phyloP scores from a whole-genome alignment of 1,140 invertebrate species.

The Watersipora subatra region DNA sequence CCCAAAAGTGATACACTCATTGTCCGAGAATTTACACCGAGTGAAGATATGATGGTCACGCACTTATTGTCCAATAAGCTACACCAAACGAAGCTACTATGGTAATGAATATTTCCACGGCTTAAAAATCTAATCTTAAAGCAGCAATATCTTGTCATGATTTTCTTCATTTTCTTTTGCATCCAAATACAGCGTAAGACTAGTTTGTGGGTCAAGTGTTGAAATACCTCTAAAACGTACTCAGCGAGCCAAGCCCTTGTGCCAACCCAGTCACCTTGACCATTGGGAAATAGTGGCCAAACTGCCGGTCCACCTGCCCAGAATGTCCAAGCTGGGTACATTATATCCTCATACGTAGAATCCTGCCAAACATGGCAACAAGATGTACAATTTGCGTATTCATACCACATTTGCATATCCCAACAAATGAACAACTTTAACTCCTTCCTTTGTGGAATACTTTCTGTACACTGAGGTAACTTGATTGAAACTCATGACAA shows the following conservation, averaged over 20 bases:
- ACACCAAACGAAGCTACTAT: too few species aligned
- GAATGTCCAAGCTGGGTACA: conserved; percentile 93
- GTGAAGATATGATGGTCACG: too few species aligned
- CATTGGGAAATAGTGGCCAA: conserved; percentile 68
- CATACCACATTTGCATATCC: conserved; percentile 5
- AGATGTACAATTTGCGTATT: conserved; percentile 6
- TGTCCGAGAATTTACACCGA: too few species aligned
- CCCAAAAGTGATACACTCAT: too few species aligned
- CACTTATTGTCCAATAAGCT: too few species aligned
- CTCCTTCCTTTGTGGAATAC: background rate
- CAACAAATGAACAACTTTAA: background rate
- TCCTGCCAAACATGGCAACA: conserved; percentile 39
- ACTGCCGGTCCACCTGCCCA: conserved; percentile 95
- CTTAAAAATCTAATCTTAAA: too few species aligned
- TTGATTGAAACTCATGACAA: background rate
- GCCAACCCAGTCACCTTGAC: conserved; percentile 71
- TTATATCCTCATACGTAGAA: conserved; percentile 71
- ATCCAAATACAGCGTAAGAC: too few species aligned
- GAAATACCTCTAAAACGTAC: too few species aligned
- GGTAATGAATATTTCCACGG: too few species aligned
- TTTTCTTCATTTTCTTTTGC: too few species aligned
- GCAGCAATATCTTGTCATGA: too few species aligned
- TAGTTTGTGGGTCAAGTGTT: too few species aligned
- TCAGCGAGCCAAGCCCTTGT: background rate
- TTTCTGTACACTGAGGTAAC: background rate